Conservation (phyloP, 1,140 invertebrate species). For the Drosophila funebris region DNA sequence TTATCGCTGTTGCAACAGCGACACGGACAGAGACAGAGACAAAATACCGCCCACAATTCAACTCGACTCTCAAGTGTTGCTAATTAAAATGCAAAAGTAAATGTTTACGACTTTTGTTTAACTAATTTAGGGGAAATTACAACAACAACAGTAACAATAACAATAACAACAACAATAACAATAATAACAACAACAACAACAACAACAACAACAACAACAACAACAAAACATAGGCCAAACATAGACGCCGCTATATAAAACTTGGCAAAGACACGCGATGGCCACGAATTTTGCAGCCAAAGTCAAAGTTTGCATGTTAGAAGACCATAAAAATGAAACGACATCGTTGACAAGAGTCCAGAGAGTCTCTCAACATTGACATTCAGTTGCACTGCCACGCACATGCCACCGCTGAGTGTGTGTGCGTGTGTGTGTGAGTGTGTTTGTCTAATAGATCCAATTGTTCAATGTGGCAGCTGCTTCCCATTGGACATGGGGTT, state of each 20-base stretch:
- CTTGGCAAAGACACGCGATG: constrained; percentile 66
- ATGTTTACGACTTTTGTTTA: constrained; percentile 56
- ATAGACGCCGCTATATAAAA: constrained; percentile 45
- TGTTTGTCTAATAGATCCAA: neutral
- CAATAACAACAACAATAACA: too few species aligned
- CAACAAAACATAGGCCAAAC: constrained; percentile 4
- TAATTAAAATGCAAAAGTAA: constrained; percentile 72
- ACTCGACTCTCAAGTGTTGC: constrained; percentile 39
- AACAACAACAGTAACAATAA: too few species aligned
- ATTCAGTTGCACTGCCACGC: constrained; percentile 1
- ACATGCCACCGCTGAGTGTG: neutral
- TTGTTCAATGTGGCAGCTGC: neutral
- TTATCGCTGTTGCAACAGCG: constrained; percentile 18
- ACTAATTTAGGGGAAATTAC: constrained; percentile 65
- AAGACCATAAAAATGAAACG: constrained; percentile 59
- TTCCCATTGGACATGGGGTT: neutral
- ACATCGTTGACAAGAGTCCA: constrained; percentile 6
- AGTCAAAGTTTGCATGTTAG: constrained; percentile 66
- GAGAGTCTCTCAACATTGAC: constrained; percentile 10
- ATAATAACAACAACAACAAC: constrained; percentile 17
- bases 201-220: constrained; percentile 20
- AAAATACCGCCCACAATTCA: neutral
- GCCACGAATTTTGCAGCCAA: constrained; percentile 57
- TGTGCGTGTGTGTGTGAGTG: neutral
- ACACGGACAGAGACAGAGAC: neutral